Conservation (phyloP, 1,140 invertebrate species). For the Riptortus pedestris region DNA sequence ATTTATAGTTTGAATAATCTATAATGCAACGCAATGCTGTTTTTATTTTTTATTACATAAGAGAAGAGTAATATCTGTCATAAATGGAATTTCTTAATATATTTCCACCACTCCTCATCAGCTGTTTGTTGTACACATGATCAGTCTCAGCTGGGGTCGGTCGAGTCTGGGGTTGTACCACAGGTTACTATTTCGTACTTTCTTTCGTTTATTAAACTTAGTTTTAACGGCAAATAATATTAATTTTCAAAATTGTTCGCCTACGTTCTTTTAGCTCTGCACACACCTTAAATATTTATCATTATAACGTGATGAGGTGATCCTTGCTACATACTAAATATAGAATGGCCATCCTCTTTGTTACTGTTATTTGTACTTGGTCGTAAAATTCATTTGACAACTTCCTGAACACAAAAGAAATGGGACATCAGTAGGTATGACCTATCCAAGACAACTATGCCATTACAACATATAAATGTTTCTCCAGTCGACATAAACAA, state of each 20-base stretch:
- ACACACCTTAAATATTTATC: not conserved
- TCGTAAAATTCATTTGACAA: not conserved
- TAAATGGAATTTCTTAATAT: too few species aligned
- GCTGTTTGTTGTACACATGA: not conserved
- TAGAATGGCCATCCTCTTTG: not conserved
- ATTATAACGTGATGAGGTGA: not conserved
- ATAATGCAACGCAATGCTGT: too few species aligned
- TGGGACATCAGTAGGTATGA: not conserved
- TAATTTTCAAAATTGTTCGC: not conserved
- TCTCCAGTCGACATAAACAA: constrained; percentile 22
- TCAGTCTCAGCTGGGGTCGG: not conserved
- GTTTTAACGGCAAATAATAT: not conserved
- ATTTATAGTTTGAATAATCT: too few species aligned
- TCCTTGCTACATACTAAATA: not conserved
- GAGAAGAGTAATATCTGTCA: too few species aligned
- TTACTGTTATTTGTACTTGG: not conserved
- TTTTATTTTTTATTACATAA: too few species aligned
- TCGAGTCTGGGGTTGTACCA: not conserved
- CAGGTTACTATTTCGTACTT: not conserved
- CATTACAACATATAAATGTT: constrained; percentile 30
- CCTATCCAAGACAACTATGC: constrained; percentile 25
- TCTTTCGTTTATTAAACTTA: not conserved
- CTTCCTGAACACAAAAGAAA: not conserved
- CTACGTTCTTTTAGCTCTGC: not conserved
- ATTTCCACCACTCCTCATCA: too few species aligned